Evolutionary conservation across 2,888 invertebrate species (phyloP).

Genomic region (Agrotis puta): DNA sequence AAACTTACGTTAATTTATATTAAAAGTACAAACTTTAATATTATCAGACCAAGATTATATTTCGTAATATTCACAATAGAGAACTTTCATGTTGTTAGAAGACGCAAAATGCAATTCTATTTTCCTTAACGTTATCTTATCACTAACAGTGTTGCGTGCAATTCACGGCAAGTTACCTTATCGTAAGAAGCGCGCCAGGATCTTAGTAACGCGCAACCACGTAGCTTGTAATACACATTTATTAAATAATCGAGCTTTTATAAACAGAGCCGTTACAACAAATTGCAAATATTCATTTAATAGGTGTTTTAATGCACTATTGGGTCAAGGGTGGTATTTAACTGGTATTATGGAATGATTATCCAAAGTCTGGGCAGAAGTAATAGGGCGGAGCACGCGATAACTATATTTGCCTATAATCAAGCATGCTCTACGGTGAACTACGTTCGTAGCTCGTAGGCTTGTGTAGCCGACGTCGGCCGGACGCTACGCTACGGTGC

Average conservation of each 20-base stretch:
- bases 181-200: constrained; percentile 33
- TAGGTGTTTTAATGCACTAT: constrained; percentile 72
- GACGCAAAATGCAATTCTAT: constrained; percentile 34
- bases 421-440: constrained; percentile 44
- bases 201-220: constrained; percentile 19
- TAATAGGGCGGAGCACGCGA: constrained; percentile 82
- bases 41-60: constrained; percentile 21
- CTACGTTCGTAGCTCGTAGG: constrained; percentile 39
- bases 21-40: constrained; percentile 49
- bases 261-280: constrained; percentile 42
- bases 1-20: constrained; percentile 63
- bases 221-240: constrained; percentile 40
- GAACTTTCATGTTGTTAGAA: constrained; percentile 17
- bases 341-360: constrained; percentile 79
- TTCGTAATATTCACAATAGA: not conserved
- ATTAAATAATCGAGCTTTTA: constrained; percentile 46
- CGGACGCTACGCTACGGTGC: constrained; percentile 21
- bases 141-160: constrained; percentile 46
- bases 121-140: constrained; percentile 36
- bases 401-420: constrained; percentile 66
- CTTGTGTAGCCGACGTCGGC: constrained; percentile 20
- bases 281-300: constrained; percentile 69
- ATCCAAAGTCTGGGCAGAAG: constrained; percentile 78
- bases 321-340: constrained; percentile 82
- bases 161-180: constrained; percentile 47